Conservation (phyloP, 2,113 vertebrate species). For the Brachypodius melanocephalos region DNA sequence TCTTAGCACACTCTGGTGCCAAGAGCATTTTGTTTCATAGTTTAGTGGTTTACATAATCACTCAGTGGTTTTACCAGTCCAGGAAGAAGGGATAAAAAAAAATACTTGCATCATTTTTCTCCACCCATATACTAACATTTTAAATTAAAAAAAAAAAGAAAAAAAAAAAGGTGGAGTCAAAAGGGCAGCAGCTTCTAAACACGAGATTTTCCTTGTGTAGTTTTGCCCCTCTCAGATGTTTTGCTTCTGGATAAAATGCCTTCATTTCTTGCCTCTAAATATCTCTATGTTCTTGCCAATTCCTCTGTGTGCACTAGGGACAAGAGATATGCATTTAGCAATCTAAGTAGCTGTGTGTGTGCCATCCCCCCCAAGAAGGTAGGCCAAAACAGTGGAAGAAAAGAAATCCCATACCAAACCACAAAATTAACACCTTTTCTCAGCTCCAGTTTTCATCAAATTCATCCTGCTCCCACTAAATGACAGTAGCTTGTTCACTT, state of each 20-base stretch:
- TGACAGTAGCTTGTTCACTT: background rate
- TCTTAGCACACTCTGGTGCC: background rate
- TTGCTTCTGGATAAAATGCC: background rate
- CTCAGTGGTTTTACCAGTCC: slow-evolving; percentile 34
- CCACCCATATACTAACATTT: background rate
- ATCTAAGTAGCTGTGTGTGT: background rate
- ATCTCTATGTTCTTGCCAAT: background rate
- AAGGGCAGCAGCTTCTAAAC: slow-evolving; percentile 12
- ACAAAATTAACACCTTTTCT: background rate
- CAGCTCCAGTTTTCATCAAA: background rate
- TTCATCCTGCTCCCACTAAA: background rate
- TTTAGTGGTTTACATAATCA: slow-evolving; percentile 46
- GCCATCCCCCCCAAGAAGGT: background rate
- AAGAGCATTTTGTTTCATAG: background rate
- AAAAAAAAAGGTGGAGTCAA: slow-evolving; percentile 2
- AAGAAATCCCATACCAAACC: background rate
- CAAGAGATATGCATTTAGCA: background rate
- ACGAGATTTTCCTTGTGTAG: background rate
- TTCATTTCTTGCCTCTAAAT: background rate
- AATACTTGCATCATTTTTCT: slow-evolving; percentile 10
- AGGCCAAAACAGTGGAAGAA: background rate
- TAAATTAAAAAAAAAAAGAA: background rate
- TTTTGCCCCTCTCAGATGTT: background rate
- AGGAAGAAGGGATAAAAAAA: slow-evolving; percentile 19
- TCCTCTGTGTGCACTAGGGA: background rate